A percentile compares a stretch with the other conserved stretches of the same genome.
Evolutionary conservation across 2,888 invertebrate species (phyloP).

Genomic region (Drosophila austrosaltans): DNA sequence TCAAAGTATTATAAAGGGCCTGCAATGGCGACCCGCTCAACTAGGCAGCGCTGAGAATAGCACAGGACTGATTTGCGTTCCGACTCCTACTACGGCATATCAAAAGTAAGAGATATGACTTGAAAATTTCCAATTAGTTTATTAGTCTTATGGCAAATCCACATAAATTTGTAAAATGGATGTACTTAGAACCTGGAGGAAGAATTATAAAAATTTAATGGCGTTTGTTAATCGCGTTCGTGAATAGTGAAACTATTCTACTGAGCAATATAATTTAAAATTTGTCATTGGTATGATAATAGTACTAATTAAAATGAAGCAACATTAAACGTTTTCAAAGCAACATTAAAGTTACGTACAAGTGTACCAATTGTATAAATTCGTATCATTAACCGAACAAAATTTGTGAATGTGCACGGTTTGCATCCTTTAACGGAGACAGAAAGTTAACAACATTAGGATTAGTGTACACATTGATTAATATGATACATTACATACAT

Average conservation of each 20-base stretch:
- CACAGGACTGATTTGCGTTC: constrained; percentile 27
- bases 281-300: not conserved
- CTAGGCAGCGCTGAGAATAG: constrained; percentile 63
- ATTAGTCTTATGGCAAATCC: not conserved
- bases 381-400: not conserved
- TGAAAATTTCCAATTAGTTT: not conserved
- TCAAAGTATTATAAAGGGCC: constrained; percentile 82
- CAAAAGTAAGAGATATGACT: constrained; percentile 53
- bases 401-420: not conserved
- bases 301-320: not conserved
- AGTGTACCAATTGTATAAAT: too few species aligned
- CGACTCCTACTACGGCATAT: not conserved
- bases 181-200: not conserved
- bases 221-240: not conserved
- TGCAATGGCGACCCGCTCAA: constrained; percentile 71
- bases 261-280: constrained; percentile 18
- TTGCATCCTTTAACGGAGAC: too few species aligned
- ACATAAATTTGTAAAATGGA: not conserved
- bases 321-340: not conserved
- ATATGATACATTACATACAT: not conserved
- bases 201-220: not conserved
- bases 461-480: not conserved
- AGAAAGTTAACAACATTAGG: not conserved
- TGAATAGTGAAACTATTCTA: constrained; percentile 52
- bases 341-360: too few species aligned